Base-by-base conservation (phyloP, 2,113 vertebrate genomes). In the Oncorhynchus masou region DNA sequence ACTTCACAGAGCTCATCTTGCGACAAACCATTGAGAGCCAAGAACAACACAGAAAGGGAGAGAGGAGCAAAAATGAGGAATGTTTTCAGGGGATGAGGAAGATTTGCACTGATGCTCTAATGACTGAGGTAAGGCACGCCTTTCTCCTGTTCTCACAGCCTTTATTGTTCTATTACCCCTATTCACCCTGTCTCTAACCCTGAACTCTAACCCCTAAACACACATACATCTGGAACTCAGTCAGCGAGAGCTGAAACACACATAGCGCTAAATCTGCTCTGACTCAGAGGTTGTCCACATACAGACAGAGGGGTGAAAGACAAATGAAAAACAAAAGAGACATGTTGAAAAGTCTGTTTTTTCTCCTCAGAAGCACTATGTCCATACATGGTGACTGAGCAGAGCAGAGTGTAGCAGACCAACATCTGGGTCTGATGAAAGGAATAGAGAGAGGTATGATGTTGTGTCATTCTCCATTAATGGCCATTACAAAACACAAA, bases 351-450 rank as follows among this genome's bases (percentile, higher is more conserved):
- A 19, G 34, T 13, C 19, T 7, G 65, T 67, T 67, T 67, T 67
- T 29, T 62, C 65, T 27, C 12, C 68, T 70, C 68, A 70, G 68
- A 11, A 70, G 34, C 68, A 48, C 12, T 19, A 49, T 70, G 68
- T 70, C 68, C 68, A 45, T 70, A 70, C 34, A 70, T 48, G 68
- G 68, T 48, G 68, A 70, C 5, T 8, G 68, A 70, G n/a, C 8
- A 70, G 39, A 49, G 39, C 60, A 68, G 67, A 39, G 7, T 16
- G 27, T 19, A 54, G 51, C 15, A 48, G 31, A 48, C 16, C 1
- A 71, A 71, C 70, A 71, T 71, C 70, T 71, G 70, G 25, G 1
- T 29, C 15, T 71, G 49, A 71, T 71, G 49, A 57, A 19, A 34
- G 4, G 15, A 9, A 8, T n/a, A n/a, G n/a, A n/a, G n/a, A n/a